phyloP scores from a whole-genome alignment of 2,888 invertebrate species.

The Cerastoderma edule region DNA sequence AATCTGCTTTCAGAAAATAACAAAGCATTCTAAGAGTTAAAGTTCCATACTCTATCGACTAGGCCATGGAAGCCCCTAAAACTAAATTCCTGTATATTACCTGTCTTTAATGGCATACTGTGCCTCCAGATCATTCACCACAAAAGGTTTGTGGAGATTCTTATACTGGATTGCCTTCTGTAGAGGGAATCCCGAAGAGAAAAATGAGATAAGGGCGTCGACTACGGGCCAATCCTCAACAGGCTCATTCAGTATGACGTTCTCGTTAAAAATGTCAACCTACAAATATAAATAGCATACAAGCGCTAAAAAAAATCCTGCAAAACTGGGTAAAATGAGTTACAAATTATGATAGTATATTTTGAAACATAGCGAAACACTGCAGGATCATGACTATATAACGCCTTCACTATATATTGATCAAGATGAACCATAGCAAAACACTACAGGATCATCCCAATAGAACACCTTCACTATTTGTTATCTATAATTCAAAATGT shows the following conservation, averaged over 20 bases:
- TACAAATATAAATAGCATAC: conserved; percentile 78
- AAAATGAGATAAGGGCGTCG: conserved; percentile 99
- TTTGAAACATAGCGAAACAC: too few species aligned
- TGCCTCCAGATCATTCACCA: conserved; percentile 99
- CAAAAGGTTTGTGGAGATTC: conserved; percentile 95
- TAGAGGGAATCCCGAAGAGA: conserved; percentile 98
- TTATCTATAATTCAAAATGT: too few species aligned
- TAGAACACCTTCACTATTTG: not conserved
- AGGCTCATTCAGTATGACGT: conserved; percentile 96
- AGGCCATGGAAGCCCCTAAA: too few species aligned
- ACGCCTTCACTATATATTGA: not conserved
- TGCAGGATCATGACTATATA: too few species aligned
- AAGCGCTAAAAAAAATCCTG: too few species aligned
- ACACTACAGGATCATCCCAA: too few species aligned
- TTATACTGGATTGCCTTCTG: conserved; percentile 99
- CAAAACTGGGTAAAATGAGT: too few species aligned
- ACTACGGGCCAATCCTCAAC: conserved; percentile 99
- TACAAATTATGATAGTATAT: too few species aligned
- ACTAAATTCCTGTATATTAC: too few species aligned
- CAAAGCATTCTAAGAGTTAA: too few species aligned
- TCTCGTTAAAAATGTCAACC: conserved; percentile 96
- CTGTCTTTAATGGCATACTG: conserved; percentile 97
- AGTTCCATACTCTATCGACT: too few species aligned
- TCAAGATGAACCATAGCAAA: not conserved
- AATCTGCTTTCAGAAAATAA: too few species aligned